A percentile compares a stretch with the other conserved stretches of the same genome.
Evolutionary conservation across 1,140 invertebrate genomes (phyloP).

Genomic region (Euborellia annulipes): DNA sequence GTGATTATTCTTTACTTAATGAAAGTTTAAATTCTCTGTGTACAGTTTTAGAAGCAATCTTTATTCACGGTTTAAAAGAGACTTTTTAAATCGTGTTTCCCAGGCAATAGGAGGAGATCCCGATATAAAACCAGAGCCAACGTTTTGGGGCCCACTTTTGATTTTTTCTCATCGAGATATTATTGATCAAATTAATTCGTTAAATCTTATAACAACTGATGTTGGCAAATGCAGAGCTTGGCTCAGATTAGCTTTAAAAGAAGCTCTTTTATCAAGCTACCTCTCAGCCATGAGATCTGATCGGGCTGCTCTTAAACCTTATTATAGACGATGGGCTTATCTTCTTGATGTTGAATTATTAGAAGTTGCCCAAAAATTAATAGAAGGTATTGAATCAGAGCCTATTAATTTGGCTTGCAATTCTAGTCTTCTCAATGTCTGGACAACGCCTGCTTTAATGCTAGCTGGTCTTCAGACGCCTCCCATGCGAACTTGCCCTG

Average conservation of each 20-base stretch:
- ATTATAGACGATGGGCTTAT: constrained; percentile 63
- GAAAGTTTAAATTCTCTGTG: constrained; percentile 59
- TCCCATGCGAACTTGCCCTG: constrained; percentile 50
- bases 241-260: constrained; percentile 76
- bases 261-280: constrained; percentile 73
- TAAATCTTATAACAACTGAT: constrained; percentile 53
- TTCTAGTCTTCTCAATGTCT: constrained; percentile 75
- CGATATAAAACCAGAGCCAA: constrained; percentile 62
- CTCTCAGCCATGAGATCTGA: constrained; percentile 58
- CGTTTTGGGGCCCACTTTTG: constrained; percentile 74
- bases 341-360: constrained; percentile 61
- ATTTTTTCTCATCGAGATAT: constrained; percentile 74
- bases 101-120: constrained; percentile 49
- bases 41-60: constrained; percentile 66
- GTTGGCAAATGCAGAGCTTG: constrained; percentile 81
- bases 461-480: constrained; percentile 72
- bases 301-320: constrained; percentile 50
- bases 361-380: constrained; percentile 54
- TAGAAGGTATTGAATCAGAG: constrained; percentile 61
- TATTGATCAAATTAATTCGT: constrained; percentile 42
- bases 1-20: constrained; percentile 7
- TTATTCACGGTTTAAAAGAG: constrained; percentile 80
- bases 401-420: constrained; percentile 71
- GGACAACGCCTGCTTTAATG: constrained; percentile 68
- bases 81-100: constrained; percentile 65